A percentile compares a stretch with the other conserved stretches of the same genome.
Evolutionary conservation across 2,888 invertebrate genomes (phyloP).

Genomic region (Pharmacophagus antenor): DNA sequence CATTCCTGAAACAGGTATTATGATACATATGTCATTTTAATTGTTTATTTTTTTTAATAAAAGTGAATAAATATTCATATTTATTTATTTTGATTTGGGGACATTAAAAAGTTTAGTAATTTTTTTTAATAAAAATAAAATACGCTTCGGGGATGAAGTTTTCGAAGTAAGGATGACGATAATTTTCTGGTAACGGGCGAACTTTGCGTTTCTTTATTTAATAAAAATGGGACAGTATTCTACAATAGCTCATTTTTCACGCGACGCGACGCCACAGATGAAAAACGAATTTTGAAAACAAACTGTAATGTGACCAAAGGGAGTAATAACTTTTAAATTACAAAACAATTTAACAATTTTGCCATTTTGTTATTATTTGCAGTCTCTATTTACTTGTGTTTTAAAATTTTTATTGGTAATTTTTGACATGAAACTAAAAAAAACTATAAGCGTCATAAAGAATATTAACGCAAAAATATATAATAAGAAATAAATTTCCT

Average conservation of each 20-base stretch:
- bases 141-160: not conserved
- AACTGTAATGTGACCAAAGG: not conserved
- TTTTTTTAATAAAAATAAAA: slow-evolving; percentile 4
- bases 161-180: slow-evolving; percentile 8
- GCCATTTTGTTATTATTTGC: not conserved
- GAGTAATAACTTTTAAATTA: not conserved
- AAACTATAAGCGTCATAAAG: too few species aligned
- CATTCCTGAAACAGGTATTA: slow-evolving; percentile 27
- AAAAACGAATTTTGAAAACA: slow-evolving; percentile 4
- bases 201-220: slow-evolving; percentile 17
- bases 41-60: slow-evolving; percentile 1
- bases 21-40: not conserved
- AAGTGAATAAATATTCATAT: not conserved
- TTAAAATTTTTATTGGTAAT: too few species aligned
- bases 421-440: too few species aligned
- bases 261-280: not conserved
- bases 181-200: slow-evolving; percentile 17
- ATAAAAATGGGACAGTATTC: slow-evolving; percentile 14
- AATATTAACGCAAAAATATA: too few species aligned
- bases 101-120: not conserved
- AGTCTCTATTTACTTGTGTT: too few species aligned
- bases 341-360: not conserved
- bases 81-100: not conserved
- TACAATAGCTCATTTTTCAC: slow-evolving; percentile 13
- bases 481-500: too few species aligned